Evolutionary conservation across 2,888 invertebrate genomes (phyloP), one percentile per base, ranked within the genome.

Genomic region (Hartigia nigra): DNA sequence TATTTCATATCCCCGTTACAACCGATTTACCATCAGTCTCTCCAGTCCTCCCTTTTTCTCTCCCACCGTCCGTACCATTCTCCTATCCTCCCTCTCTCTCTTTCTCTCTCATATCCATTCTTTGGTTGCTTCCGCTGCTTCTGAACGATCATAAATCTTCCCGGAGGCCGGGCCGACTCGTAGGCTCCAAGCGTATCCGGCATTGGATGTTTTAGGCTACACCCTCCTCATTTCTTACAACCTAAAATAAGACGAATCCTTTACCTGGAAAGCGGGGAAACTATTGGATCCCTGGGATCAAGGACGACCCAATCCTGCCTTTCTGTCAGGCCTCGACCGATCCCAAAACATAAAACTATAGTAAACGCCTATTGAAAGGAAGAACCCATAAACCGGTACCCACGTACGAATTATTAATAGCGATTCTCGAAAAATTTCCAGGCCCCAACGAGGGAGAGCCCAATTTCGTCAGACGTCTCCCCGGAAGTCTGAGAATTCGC

Each of bases 251-350:
- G 35, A 74, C 70, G 69, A 36, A 34, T 37, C n/a, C 69, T 78
- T 75, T 79, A 79, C 79, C 79, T 79, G 79, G 79, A 77, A 79
- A 75, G 79, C 77, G 23, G 69, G 74, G 79, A 79, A 79, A 79
- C 79, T 37, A 79, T 79, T 79, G 79, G 79, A 74, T 32, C 79
- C 74, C 55, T 74, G 31, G 69, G 31, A 34, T 34, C 75, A 75
- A 75, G 75, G 75, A 36, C 75, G 75, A 75, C 35, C 35, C 75
- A 34, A 12, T 23, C 75, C 72, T 72, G 32, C 72, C 72, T 72
- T 34, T 55, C 55, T 55, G 55, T 55, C 55, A 23, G 72, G 72
- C 72, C 72, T 12, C 32, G 34, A 72, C 34, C 72, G 72, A 72
- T 55, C 23, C 55, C 55, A 55, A 55, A 55, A 55, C 55, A 55